Percentiles rank a stretch among this genome's conserved stretches.
Conservation (phyloP, 2,113 vertebrate species). For the Nymphicus hollandicus region DNA sequence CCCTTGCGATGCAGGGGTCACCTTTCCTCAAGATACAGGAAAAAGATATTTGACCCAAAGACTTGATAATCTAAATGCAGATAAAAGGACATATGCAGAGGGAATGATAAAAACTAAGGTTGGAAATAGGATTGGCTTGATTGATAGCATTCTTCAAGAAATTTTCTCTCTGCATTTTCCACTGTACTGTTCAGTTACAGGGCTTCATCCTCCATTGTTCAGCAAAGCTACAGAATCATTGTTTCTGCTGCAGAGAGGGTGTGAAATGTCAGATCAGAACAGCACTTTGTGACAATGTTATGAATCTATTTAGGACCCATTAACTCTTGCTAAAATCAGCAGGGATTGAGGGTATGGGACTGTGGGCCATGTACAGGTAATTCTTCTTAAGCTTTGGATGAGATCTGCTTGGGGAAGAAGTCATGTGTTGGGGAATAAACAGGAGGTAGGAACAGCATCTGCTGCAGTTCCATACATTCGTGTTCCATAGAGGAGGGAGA, state of each 20-base stretch:
- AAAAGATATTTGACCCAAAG: background rate
- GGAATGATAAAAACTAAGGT: background rate
- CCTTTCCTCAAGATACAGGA: background rate
- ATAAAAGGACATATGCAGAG: background rate
- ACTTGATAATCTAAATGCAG: background rate
- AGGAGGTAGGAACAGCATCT: background rate
- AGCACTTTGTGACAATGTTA: background rate
- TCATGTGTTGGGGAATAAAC: background rate
- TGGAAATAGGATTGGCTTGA: background rate
- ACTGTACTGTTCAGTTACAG: background rate
- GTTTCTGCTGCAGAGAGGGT: background rate
- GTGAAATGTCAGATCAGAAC: background rate
- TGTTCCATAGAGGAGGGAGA: background rate
- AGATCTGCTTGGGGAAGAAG: background rate
- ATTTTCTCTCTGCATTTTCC: background rate
- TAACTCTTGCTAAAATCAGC: background rate
- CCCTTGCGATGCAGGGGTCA: background rate
- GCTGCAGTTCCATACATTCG: fast-evolving
- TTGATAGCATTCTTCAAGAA: background rate
- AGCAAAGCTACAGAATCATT: background rate
- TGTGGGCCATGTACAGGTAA: background rate
- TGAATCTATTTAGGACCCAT: background rate
- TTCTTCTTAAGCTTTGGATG: background rate
- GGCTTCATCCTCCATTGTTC: background rate
- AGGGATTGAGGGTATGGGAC: background rate